Conservation (phyloP, 2,113 vertebrate species). For the Prinia subflava region DNA sequence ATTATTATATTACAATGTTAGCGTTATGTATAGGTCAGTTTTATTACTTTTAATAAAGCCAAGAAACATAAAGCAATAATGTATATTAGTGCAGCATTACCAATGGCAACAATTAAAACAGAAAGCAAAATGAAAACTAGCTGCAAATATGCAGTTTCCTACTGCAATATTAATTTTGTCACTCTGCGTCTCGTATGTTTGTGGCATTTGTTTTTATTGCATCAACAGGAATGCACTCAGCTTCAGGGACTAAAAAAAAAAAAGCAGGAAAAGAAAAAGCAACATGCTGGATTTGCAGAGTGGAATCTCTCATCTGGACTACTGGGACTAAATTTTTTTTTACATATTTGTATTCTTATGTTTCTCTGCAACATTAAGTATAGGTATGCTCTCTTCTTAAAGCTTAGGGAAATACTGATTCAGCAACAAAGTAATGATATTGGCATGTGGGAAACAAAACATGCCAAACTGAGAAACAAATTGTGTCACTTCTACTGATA, state of each 20-base stretch:
- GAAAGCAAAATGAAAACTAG: not conserved
- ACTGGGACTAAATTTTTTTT: not conserved
- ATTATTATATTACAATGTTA: not conserved
- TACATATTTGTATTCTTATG: not conserved
- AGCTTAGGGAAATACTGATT: not conserved
- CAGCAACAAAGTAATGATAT: not conserved
- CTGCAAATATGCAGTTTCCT: not conserved
- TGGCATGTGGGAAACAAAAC: not conserved
- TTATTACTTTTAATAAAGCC: slow-evolving; percentile 32
- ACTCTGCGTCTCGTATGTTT: not conserved
- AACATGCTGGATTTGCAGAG: not conserved
- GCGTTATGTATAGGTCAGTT: slow-evolving; percentile 1
- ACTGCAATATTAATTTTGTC: not conserved
- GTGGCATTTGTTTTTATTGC: slow-evolving; percentile 8
- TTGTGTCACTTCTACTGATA: not conserved
- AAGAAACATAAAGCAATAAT: not conserved
- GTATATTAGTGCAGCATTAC: not conserved
- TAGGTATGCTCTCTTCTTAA: not conserved
- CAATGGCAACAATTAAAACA: slow-evolving; percentile 13
- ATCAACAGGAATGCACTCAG: not conserved
- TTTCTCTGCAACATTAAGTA: not conserved
- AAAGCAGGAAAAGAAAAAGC: not conserved
- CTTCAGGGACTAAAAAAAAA: not conserved
- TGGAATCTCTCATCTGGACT: not conserved
- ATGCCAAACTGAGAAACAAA: slow-evolving; percentile 8